Evolutionary conservation across 2,888 invertebrate genomes (phyloP).

Genomic region (Lithophane ornitopus): DNA sequence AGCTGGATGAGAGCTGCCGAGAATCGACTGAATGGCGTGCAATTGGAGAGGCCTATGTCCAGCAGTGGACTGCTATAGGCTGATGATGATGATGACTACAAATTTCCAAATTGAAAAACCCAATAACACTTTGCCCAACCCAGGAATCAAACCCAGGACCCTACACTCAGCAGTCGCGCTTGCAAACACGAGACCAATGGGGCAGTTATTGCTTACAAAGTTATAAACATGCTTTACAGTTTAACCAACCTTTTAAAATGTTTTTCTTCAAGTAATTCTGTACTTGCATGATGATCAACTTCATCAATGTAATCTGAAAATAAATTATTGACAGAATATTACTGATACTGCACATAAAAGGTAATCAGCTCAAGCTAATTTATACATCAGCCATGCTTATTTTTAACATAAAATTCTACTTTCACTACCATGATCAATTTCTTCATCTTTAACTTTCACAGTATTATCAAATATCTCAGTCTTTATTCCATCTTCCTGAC

Average conservation of each 20-base stretch:
- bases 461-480: conserved; percentile 46
- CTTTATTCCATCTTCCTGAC: conserved; percentile 50
- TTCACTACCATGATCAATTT: conserved; percentile 50
- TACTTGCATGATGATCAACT: conserved; percentile 15
- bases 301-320: conserved; percentile 42
- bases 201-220: too few species aligned
- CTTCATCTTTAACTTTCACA: conserved; percentile 55
- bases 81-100: too few species aligned
- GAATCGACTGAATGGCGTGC: too few species aligned
- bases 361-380: not conserved
- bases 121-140: too few species aligned
- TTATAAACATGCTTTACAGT: not conserved
- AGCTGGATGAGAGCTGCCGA: too few species aligned
- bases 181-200: too few species aligned
- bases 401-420: not conserved
- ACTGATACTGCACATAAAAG: not conserved
- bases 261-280: conserved; percentile 11
- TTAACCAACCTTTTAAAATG: conserved; percentile 35
- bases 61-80: too few species aligned
- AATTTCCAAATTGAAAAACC: too few species aligned
- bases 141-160: too few species aligned
- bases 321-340: not conserved
- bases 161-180: too few species aligned
- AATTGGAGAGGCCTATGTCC: too few species aligned
- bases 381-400: not conserved